Evolutionary conservation across 2,113 vertebrate species (phyloP).

Genomic region (Cynocephalus volans): DNA sequence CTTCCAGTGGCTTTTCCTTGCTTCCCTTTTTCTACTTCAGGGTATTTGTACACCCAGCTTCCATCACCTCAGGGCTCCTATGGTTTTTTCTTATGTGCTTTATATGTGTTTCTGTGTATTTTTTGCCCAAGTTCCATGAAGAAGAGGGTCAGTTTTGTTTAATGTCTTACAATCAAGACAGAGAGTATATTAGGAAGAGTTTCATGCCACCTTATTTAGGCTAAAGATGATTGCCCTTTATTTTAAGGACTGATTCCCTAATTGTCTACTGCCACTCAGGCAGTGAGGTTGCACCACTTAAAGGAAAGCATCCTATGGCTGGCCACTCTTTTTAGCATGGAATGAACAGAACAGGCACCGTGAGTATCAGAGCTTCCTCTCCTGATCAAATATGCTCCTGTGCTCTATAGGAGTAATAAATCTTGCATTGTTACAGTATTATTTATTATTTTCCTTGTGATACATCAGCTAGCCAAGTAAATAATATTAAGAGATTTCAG

Average conservation of each 20-base stretch:
- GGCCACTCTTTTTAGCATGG: not conserved
- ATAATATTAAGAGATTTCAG: not conserved
- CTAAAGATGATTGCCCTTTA: not conserved
- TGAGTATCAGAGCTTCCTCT: not conserved
- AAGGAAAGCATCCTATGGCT: not conserved
- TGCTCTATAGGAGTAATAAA: not conserved
- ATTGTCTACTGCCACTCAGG: not conserved
- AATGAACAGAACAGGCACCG: fast-evolving
- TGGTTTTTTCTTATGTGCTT: not conserved
- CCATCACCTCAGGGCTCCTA: not conserved
- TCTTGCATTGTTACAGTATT: not conserved
- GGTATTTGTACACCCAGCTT: not conserved
- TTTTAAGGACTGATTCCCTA: not conserved
- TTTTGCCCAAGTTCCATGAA: not conserved
- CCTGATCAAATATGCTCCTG: not conserved
- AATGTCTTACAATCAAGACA: not conserved
- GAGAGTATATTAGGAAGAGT: not conserved
- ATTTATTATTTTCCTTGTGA: not conserved
- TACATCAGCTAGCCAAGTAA: not conserved
- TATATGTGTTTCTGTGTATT: not conserved
- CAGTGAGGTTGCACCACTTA: not conserved
- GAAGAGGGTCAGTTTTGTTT: not conserved
- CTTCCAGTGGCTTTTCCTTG: not conserved
- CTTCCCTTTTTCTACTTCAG: not conserved
- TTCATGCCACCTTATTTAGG: not conserved